Evolutionary conservation across 2,888 invertebrate species (phyloP), one percentile per base, ranked within the genome.

Genomic region (Molanna angustata): DNA sequence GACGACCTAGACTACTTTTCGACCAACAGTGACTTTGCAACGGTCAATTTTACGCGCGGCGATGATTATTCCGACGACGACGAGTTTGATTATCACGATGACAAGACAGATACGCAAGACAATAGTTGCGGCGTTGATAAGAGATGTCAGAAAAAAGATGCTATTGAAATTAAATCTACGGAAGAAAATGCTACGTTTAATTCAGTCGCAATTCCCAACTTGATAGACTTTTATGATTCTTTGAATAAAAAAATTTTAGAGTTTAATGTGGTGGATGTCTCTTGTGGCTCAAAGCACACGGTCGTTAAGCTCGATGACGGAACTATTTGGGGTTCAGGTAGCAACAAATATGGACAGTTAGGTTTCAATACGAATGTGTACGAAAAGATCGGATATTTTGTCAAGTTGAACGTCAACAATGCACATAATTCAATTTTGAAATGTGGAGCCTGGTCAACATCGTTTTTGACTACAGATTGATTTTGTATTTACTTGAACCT

Each of bases 341-440:
- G 84, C 78, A 92, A 92, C 70, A 84, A 83, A 63, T 89, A 91
- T 70, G 88, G 88, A 1, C 93, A 94, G 65, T 67, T 94, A 40
- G 87, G 85, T 9, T 63, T 75, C 46, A 62, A 67, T 17, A 62
- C 64, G 21, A 61, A 68, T 20, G 64, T 61, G 14, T 59, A 62
- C 53, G 69, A 69, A n/a, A 63, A 60, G 31, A 49, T 63, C 65
- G 16, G 13, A 11, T 22, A 17, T 31, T 50, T 43, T 35, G 21
- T 21, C 3, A 20, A 19, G 27, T 43, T 50, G 22, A 46, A 49
- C 41, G 49, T 52, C 9, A 49, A 16, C 6, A 41, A 35, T 16
- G 35, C 40, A 6, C 32, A 47, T 20, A 37, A 37, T 32, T 39
- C 37, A 1, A 20, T 21, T 11, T 31, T 57, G 18, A 45, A 52